Percentiles rank a stretch among this genome's conserved stretches.
These are phyloP conservation scores for Aurelia sp. DNA, from an alignment of 30 jellyfish, hydroid and myxozoan genomes.

Conservation along the genomic window DNA sequence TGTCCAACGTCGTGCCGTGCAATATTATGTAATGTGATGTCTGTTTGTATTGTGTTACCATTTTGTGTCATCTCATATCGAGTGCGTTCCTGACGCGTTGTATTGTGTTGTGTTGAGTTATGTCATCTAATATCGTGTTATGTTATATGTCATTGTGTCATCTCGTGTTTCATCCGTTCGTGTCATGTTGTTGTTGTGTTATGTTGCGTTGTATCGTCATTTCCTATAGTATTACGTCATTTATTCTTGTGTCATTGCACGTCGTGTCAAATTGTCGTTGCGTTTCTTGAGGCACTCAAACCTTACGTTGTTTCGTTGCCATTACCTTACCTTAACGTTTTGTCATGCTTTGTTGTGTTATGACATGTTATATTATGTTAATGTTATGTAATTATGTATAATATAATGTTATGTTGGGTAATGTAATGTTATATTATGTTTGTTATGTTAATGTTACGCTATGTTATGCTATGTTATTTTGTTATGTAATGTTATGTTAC, in stretches of 20 bases:
- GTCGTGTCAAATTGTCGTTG: neutral
- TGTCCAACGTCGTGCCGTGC: neutral
- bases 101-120: neutral
- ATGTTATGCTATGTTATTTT: neutral
- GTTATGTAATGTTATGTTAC: conserved; percentile 7
- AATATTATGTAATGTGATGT: neutral
- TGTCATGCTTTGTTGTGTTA: neutral
- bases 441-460: neutral
- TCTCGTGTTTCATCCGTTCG: neutral
- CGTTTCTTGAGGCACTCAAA: too few species aligned
- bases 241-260: neutral
- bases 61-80: too few species aligned
- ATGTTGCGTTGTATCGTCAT: neutral
- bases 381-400: too few species aligned
- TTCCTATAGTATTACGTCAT: neutral
- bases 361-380: neutral
- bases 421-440: neutral
- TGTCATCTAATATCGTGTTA: neutral
- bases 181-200: neutral
- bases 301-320: too few species aligned
- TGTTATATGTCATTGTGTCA: too few species aligned
- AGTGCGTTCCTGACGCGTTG: neutral
- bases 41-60: too few species aligned
- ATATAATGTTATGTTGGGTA: neutral
- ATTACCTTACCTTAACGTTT: neutral